Conservation (phyloP, 2,888 invertebrate genomes). For the Epinotia brunnichana region DNA sequence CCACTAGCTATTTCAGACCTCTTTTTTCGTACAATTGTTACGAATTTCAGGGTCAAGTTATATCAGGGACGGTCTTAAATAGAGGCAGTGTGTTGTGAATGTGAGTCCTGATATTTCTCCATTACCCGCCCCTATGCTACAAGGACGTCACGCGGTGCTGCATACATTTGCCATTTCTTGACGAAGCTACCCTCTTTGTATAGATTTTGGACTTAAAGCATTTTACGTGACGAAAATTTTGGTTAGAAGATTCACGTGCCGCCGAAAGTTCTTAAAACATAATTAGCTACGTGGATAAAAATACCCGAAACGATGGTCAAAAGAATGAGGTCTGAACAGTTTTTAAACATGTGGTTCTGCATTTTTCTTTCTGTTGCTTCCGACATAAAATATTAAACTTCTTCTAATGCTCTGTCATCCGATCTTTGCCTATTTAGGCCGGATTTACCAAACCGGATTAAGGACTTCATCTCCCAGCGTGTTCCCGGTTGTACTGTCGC, state of each 20-base stretch:
- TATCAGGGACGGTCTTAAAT: not conserved
- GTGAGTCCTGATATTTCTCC: not conserved
- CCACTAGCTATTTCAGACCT: not conserved
- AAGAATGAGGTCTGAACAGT: too few relatives aligned
- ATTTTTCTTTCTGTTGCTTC: not conserved
- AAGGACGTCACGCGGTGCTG: constrained; percentile 11
- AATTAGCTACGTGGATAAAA: too few relatives aligned
- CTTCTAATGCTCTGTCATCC: too few relatives aligned
- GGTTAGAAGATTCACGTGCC: too few relatives aligned
- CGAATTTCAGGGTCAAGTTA: not conserved
- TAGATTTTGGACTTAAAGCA: not conserved
- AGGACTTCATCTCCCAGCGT: too few relatives aligned
- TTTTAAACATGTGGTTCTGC: not conserved
- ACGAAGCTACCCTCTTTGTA: not conserved
- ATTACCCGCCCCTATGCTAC: constrained; percentile 15
- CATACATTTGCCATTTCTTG: constrained; percentile 22
- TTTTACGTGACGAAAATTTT: constrained; percentile 4
- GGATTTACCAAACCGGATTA: too few relatives aligned
- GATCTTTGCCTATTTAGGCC: too few relatives aligned
- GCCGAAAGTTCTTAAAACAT: too few relatives aligned
- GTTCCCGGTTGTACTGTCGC: too few relatives aligned
- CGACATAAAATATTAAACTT: not conserved
- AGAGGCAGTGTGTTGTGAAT: not conserved
- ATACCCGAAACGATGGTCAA: too few relatives aligned
- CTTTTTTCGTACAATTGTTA: not conserved